phyloP scores from a whole-genome alignment of 2,113 vertebrate species.

The Capreolus pygargus region DNA sequence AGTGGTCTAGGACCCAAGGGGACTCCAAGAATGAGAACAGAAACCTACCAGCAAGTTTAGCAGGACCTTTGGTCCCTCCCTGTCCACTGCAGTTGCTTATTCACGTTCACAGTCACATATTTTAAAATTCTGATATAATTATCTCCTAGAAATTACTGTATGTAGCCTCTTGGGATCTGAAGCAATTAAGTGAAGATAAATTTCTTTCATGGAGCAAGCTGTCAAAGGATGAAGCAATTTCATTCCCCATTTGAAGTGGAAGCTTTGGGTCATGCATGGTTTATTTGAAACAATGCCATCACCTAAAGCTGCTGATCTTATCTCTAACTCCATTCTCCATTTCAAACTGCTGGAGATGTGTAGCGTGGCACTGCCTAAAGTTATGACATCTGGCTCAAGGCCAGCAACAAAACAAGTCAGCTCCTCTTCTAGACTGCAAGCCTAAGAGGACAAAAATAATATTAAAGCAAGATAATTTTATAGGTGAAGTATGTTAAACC shows the following conservation, averaged over 20 bases:
- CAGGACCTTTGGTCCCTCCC: conserved; percentile 28
- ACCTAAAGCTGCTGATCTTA: conserved; percentile 90
- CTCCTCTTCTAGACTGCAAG: conserved; percentile 76
- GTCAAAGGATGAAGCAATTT: conserved; percentile 90
- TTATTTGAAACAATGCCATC: conserved; percentile 91
- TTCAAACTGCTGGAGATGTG: conserved; percentile 86
- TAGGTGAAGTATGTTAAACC: conserved; percentile 74
- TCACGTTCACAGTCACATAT: conserved; percentile 77
- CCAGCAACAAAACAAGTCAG: conserved; percentile 82
- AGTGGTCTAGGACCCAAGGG: conserved; percentile 37
- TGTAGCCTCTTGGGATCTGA: conserved; percentile 83
- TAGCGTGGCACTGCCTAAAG: conserved; percentile 87
- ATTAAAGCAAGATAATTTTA: conserved; percentile 74
- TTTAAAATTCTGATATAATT: conserved; percentile 86
- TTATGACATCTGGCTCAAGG: conserved; percentile 85
- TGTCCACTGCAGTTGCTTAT: conserved; percentile 66
- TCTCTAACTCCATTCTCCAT: conserved; percentile 83
- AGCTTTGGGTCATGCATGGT: conserved; percentile 89
- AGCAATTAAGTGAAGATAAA: conserved; percentile 89
- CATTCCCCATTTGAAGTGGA: conserved; percentile 88
- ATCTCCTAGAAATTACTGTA: conserved; percentile 84
- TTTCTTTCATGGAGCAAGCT: conserved; percentile 87
- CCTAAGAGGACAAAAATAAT: conserved; percentile 76
- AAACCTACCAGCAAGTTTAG: conserved; percentile 49
- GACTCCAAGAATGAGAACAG: conserved; percentile 34